Evolutionary conservation across 2,113 vertebrate species (phyloP), one percentile per base, ranked within the genome.

Genomic region (Periophthalmus modestus): DNA sequence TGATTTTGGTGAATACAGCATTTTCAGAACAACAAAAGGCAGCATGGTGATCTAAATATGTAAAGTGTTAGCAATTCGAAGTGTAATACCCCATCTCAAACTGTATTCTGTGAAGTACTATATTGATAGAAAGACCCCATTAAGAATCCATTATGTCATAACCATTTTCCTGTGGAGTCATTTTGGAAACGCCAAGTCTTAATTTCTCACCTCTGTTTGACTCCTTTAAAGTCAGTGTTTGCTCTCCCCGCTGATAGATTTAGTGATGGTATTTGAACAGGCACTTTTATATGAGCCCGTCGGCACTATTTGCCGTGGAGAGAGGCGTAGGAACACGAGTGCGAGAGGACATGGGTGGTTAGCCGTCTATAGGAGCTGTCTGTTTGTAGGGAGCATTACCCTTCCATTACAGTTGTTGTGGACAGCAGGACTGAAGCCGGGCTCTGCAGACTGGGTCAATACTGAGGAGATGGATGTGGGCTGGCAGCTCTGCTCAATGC

Each of bases 351-450:
- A 79, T 43, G 48, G 63, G 52, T 72, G 21, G 21, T 75, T 91
- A 80, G 69, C 68, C 67, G 54, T 47, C 43, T 73, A 69, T 82
- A 80, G 66, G 72, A 61, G 54, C 68, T 63, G 47, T 75, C 71
- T 81, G 79, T 83, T 80, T 77, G 72, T 68, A 66, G 23, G 72
- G 73, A 82, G 77, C 73, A 82, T 80, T 82, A 81, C 66, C 76
- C 81, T 73, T 89, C 74, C 80, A 82, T 84, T 87, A 88, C 54
- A 58, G 66, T 69, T 82, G 75, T 83, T 84, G 69, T 80, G 67
- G 71, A 78, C 75, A 62, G 82, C 67, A 67, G 78, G 73, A 71
- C 79, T 43, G 71, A 10, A 72, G 68, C 66, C 66, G 28, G 59
- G 71, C 47, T 0, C 79, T 73, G 39, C 28, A 74, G 75, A 67